phyloP scores from a whole-genome alignment of 2,888 invertebrate genomes.

The Limnephilus lunatus region DNA sequence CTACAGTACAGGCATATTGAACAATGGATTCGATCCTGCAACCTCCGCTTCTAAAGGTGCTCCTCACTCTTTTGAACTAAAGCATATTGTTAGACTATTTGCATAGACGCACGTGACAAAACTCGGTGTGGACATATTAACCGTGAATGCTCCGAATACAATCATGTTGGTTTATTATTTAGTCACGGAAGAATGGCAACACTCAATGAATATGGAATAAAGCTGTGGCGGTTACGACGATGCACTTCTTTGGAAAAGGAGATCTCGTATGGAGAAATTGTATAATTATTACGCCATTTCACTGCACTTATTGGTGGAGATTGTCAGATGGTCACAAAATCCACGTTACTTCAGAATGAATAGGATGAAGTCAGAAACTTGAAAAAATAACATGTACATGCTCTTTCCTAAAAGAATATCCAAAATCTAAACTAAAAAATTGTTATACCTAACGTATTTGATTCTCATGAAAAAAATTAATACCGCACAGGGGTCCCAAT shows the following conservation, averaged over 20 bases:
- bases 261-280: neutral
- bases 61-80: constrained; percentile 28
- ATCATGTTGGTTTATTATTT: constrained; percentile 25
- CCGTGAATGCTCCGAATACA: constrained; percentile 25
- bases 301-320: neutral
- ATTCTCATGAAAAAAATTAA: no score
- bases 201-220: constrained; percentile 2
- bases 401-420: no score
- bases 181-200: constrained; percentile 18
- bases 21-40: constrained; percentile 34
- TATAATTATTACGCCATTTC: neutral
- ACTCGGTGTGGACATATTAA: constrained; percentile 29
- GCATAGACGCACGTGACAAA: constrained; percentile 34
- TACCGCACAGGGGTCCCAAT: no score
- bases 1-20: neutral
- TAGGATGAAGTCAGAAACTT: no score
- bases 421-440: no score
- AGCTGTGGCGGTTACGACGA: neutral
- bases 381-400: no score
- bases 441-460: no score
- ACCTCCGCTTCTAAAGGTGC: constrained; percentile 6
- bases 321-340: neutral
- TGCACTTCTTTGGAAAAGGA: neutral
- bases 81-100: constrained; percentile 25
- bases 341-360: no score